Percentiles rank a stretch among this genome's conserved stretches.
These are phyloP conservation scores for Rhamnusium bicolor DNA, from an alignment of 2,888 invertebrate species.

Conservation along the genomic window DNA sequence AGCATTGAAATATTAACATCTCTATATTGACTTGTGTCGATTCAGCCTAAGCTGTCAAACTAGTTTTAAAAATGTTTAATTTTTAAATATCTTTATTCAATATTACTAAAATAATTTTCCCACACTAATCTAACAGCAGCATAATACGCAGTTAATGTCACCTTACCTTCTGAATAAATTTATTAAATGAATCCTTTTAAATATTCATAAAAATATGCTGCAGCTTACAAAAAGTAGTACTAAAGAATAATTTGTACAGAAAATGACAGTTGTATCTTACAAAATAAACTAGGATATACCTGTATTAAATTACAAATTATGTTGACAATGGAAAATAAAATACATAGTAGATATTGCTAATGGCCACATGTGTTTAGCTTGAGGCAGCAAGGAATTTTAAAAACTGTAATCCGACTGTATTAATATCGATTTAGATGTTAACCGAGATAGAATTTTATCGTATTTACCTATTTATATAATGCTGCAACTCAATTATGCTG, in stretches of 20 bases:
- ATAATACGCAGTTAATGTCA: conserved; percentile 21
- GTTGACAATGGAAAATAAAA: conserved; percentile 42
- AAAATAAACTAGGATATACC: conserved; percentile 22
- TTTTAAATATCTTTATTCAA: not conserved
- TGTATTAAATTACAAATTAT: conserved; percentile 40
- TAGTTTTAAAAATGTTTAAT: not conserved
- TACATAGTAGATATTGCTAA: conserved; percentile 33
- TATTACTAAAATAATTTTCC: conserved; percentile 13
- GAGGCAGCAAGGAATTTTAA: conserved; percentile 8
- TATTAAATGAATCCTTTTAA: conserved; percentile 20
- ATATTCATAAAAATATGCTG: conserved; percentile 24
- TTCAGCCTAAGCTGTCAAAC: not conserved
- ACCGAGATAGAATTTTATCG: not conserved
- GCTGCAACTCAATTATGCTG: not conserved
- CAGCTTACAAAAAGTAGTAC: conserved; percentile 16
- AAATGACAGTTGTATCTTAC: conserved; percentile 12
- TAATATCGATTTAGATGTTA: conserved; percentile 6
- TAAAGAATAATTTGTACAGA: conserved; percentile 21
- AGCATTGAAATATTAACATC: too few relatives aligned
- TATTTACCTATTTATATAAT: not conserved
- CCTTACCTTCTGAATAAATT: conserved; percentile 12
- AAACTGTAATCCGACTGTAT: conserved; percentile 19
- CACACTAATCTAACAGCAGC: conserved; percentile 19
- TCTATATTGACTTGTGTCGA: too few relatives aligned
- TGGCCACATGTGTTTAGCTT: conserved; percentile 36